Evolutionary conservation across 2,797 vertebrate species (phyloP).

Genomic region (Leptodactylus fallax): DNA sequence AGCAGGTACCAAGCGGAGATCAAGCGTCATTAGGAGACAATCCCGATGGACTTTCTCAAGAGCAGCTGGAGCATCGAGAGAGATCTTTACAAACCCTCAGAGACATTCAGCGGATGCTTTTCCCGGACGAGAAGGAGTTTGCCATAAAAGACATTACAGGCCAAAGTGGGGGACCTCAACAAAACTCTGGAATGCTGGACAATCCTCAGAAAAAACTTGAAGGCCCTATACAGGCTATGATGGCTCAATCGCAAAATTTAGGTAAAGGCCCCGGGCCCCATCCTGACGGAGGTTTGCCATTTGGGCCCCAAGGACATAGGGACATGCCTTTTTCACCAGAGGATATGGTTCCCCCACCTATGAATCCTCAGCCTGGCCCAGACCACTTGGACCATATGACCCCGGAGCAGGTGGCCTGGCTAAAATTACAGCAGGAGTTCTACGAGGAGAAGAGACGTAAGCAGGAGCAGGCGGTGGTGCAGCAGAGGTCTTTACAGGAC

Average conservation of each 20-base stretch:
- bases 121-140: conserved; percentile 92
- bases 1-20: conserved; percentile 87
- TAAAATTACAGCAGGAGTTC: conserved; percentile 98
- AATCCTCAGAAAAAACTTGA: conserved; percentile 85
- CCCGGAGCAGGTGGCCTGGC: conserved; percentile 97
- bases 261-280: conserved; percentile 92
- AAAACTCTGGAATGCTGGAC: conserved; percentile 77
- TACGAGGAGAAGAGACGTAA: conserved; percentile 98
- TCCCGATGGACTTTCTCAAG: conserved; percentile 95
- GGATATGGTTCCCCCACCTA: conserved; percentile 90
- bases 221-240: conserved; percentile 97
- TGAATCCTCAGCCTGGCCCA: conserved; percentile 84
- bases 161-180: conserved; percentile 74
- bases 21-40: conserved; percentile 90
- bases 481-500: conserved; percentile 94
- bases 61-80: conserved; percentile 85
- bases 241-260: conserved; percentile 97
- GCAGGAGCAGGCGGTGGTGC: conserved; percentile 90
- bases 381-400: conserved; percentile 97
- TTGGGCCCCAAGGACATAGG: conserved; percentile 91
- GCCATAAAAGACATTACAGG: conserved; percentile 78
- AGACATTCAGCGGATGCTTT: conserved; percentile 98
- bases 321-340: conserved; percentile 96
- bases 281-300: conserved; percentile 89
- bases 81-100: conserved; percentile 86